Conservation (phyloP, 2,888 invertebrate genomes). For the Cheiracanthium punctorium region DNA sequence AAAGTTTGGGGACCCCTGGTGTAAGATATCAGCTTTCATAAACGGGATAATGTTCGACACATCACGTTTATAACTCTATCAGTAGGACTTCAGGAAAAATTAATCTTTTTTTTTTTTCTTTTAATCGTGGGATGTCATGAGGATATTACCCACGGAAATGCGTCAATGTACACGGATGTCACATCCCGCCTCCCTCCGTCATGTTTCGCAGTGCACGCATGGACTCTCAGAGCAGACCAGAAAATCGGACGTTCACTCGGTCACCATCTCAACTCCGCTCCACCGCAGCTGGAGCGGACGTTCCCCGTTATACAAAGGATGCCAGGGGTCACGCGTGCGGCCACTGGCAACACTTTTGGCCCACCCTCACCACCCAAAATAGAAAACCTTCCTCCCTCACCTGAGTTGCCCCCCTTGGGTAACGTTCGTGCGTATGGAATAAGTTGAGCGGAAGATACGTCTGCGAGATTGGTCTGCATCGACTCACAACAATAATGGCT, state of each 20-base stretch:
- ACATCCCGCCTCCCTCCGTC: not conserved
- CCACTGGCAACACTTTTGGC: conserved; percentile 61
- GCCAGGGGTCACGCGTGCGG: conserved; percentile 55
- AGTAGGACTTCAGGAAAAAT: too few relatives aligned
- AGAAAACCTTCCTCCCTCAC: conserved; percentile 7
- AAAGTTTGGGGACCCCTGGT: too few relatives aligned
- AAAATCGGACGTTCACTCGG: conserved; percentile 52
- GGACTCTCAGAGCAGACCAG: conserved; percentile 1
- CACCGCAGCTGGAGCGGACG: conserved; percentile 51
- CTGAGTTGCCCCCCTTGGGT: conserved; percentile 42
- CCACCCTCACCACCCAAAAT: conserved; percentile 41
- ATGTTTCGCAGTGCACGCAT: not conserved
- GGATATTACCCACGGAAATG: too few relatives aligned
- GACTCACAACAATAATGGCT: not conserved
- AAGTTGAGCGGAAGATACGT: conserved; percentile 1
- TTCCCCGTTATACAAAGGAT: conserved; percentile 25
- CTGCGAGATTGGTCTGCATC: conserved; percentile 13
- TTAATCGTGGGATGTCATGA: too few relatives aligned
- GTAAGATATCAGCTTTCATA: too few relatives aligned
- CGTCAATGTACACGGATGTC: not conserved
- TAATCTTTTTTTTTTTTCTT: too few relatives aligned
- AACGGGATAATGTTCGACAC: too few relatives aligned
- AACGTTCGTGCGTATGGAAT: conserved; percentile 12
- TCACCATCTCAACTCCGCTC: conserved; percentile 31
- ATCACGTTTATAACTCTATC: too few relatives aligned